phyloP scores from a whole-genome alignment of 2,797 vertebrate species.

The Eospalax fontanierii region DNA sequence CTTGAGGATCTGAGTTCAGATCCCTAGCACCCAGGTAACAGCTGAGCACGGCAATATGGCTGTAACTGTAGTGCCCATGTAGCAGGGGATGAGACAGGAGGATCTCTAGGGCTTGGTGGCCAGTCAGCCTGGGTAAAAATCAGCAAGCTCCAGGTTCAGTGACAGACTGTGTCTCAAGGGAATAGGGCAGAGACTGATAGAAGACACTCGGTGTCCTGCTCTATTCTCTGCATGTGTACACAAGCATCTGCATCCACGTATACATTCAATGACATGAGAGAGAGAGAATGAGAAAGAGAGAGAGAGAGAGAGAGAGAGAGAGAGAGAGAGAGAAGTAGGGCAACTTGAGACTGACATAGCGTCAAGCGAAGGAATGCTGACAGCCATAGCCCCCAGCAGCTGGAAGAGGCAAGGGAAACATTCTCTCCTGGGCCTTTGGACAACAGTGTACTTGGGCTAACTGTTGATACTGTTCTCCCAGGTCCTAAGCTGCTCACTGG shows the following conservation, averaged over 20 bases:
- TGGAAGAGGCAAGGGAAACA: not conserved
- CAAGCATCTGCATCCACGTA: not conserved
- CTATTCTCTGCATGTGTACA: not conserved
- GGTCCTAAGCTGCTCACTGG: conserved; percentile 78
- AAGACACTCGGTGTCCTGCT: not conserved
- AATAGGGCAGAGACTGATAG: no score
- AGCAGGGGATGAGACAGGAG: not conserved
- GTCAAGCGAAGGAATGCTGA: not conserved
- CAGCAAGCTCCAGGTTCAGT: not conserved
- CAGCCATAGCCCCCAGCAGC: not conserved
- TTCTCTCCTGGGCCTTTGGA: conserved; percentile 75
- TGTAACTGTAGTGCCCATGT: not conserved
- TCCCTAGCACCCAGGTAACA: not conserved
- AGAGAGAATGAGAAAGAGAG: no score
- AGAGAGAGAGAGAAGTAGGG: not conserved
- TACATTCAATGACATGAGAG: not conserved
- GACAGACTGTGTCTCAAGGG: not conserved
- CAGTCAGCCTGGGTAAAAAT: no score
- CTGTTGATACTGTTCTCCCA: conserved; percentile 73
- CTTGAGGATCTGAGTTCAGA: not conserved
- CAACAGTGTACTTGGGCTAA: conserved; percentile 92
- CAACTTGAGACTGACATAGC: not conserved
- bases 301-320: not conserved
- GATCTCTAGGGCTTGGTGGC: not conserved
- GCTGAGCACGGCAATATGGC: not conserved